Base-by-base conservation (phyloP, 2,888 invertebrate genomes). In the Euproctis similis region DNA sequence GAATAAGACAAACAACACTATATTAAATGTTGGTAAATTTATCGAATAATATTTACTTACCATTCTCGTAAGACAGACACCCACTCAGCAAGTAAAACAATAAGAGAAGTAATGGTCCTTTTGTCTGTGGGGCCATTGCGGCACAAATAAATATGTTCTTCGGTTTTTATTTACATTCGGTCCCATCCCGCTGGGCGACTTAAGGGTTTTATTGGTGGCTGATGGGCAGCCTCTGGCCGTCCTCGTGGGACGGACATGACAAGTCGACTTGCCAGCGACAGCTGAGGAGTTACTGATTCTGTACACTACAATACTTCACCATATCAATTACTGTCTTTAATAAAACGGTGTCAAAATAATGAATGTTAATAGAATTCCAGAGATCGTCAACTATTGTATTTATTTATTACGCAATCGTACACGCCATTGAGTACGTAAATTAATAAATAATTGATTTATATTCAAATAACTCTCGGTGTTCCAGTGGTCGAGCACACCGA, bases 281-380 rank as follows among this genome's bases (percentile, higher is more conserved):
- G 49, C 61, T 41, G 45, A 38, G 39, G 46, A 56, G 38, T 38
- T 51, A 74, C 71, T 74, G 66, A 44, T 36, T 26, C 30, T 34
- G 39, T 34, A 19, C 24, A 43, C 40, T 33, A 44, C 46, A 39
- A 36, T 34, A 58, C 32, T 59, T 61, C 46, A 62, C 65, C 55
- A 58, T 57, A 59, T 70, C 63, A 63, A 53, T 47, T 36, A 49
- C 44, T 53, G 48, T 60, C 54, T 53, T 63, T 54, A 66, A 60
- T 63, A 62, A 59, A 76, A 70, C 68, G 70, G 71, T 81, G 78
- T 78, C 78, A 74, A 58, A 66, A 57, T 61, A 76, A 82, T 81
- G 59, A 72, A 70, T 60, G 58, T 58, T 63, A 71, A 71, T 72
- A 59, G 68, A 56, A 34, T 24, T 36, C 30, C 62, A 63, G 68